phyloP scores from a whole-genome alignment of 2,113 vertebrate genomes.

The Tylochromis polylepis region DNA sequence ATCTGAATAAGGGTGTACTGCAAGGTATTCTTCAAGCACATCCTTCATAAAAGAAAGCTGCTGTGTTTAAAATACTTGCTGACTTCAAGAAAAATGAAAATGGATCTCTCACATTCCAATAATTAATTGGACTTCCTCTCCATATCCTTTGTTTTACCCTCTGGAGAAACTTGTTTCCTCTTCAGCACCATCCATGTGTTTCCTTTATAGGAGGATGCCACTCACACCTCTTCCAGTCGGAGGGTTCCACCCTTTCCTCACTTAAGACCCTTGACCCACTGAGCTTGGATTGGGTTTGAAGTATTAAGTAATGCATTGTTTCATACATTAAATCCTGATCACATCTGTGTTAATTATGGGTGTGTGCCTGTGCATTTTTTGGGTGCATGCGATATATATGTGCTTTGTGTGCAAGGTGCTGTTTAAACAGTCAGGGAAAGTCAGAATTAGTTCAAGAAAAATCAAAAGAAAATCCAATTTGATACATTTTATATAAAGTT shows the following conservation, averaged over 20 bases:
- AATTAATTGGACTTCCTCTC: slow-evolving; percentile 52
- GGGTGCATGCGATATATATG: not conserved
- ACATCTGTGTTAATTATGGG: not conserved
- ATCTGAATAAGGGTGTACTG: not conserved
- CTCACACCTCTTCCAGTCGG: slow-evolving; percentile 54
- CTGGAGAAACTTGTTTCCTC: slow-evolving; percentile 47
- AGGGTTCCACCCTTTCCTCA: slow-evolving; percentile 57
- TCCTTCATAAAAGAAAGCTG: not conserved
- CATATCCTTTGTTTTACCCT: slow-evolving; percentile 37
- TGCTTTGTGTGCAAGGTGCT: not conserved
- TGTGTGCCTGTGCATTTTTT: not conserved
- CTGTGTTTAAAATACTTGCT: not conserved
- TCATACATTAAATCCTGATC: slow-evolving; percentile 1
- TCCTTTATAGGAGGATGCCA: slow-evolving; percentile 65
- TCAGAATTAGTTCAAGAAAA: not conserved
- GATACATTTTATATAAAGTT: not conserved
- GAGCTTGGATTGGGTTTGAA: slow-evolving; percentile 37
- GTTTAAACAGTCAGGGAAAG: not conserved
- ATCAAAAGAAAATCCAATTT: not conserved
- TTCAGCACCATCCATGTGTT: slow-evolving; percentile 56
- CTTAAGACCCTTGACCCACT: slow-evolving; percentile 1
- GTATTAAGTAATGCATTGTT: not conserved
- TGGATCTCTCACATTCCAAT: slow-evolving; percentile 22
- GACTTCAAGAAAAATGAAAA: not conserved
- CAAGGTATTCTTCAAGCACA: not conserved